Evolutionary conservation across 30 jellyfish, hydroid and myxozoan genomes (phyloP).

Genomic region (Turritopsis rubra): DNA sequence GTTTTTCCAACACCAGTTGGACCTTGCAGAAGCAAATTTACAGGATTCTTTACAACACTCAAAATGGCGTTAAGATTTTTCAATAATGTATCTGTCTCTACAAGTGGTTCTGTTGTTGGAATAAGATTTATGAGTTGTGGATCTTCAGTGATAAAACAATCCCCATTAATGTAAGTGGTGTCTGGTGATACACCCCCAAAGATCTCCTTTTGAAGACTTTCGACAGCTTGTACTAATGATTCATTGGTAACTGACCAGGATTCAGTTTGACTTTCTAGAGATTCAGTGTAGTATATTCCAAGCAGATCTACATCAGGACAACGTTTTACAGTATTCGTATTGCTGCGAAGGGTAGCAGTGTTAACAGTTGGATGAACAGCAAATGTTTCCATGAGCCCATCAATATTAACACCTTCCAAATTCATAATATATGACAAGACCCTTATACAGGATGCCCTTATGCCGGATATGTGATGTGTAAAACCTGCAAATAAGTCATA

Average conservation of each 20-base stretch:
- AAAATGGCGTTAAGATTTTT: not conserved
- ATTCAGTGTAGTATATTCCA: not conserved
- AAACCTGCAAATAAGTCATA: not conserved
- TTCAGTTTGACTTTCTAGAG: not conserved
- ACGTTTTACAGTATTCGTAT: not conserved
- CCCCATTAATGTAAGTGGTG: not conserved
- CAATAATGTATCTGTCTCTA: not conserved
- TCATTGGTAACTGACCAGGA: not conserved
- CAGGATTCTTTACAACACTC: not conserved
- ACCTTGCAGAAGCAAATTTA: conserved; percentile 14
- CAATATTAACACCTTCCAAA: not conserved
- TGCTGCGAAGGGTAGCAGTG: not conserved
- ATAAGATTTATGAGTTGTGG: not conserved
- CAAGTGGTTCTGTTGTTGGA: conserved; percentile 3
- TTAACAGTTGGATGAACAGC: not conserved
- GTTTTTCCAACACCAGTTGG: conserved; percentile 22
- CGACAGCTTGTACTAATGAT: not conserved
- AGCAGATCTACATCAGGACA: not conserved
- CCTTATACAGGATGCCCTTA: conserved; percentile 1
- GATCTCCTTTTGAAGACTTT: not conserved
- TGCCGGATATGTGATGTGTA: not conserved
- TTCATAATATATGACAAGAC: not conserved
- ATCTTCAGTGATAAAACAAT: not conserved
- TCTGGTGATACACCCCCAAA: not conserved
- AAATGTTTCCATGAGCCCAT: not conserved